These are phyloP conservation scores for Drosophila busckii DNA, from an alignment of 1,140 invertebrate genomes.

Conservation along the genomic window DNA sequence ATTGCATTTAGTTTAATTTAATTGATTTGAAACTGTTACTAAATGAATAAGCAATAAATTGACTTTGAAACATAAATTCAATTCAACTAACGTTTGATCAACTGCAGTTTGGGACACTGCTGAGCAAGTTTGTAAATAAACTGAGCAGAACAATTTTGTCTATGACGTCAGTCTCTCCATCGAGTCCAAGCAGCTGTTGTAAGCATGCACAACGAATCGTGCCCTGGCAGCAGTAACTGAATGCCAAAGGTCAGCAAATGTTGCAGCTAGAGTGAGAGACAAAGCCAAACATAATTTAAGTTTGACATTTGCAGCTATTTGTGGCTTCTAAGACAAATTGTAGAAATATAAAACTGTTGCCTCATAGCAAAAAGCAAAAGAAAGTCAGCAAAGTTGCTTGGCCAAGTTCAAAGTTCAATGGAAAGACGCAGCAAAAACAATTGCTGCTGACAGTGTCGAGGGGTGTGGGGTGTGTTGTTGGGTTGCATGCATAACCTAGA, in stretches of 20 bases:
- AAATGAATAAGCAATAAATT: too few species aligned
- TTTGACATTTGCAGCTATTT: slow-evolving; percentile 11
- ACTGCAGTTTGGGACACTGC: too few species aligned
- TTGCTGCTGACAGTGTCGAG: slow-evolving; percentile 31
- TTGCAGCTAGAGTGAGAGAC: slow-evolving; percentile 18
- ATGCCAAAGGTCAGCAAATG: slow-evolving; percentile 62
- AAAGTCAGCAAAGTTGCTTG: slow-evolving; percentile 48
- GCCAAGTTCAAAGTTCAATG: slow-evolving; percentile 72
- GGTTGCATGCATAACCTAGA: background rate
- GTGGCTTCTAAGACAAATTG: too few species aligned
- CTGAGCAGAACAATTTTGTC: too few species aligned
- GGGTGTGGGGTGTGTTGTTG: background rate
- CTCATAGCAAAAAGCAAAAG: slow-evolving; percentile 32
- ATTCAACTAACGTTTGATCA: too few species aligned
- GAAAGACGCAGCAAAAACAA: slow-evolving; percentile 25
- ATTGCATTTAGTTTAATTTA: too few species aligned
- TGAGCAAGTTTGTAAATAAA: too few species aligned
- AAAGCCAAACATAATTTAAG: slow-evolving; percentile 12
- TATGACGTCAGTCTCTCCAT: too few species aligned
- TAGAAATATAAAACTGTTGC: too few species aligned
- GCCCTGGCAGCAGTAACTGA: slow-evolving; percentile 47
- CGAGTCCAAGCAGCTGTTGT: too few species aligned
- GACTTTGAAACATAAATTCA: too few species aligned
- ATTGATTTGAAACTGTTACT: too few species aligned
- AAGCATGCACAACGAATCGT: background rate